A percentile compares a stretch with the other conserved stretches of the same genome.
Evolutionary conservation across 2,113 vertebrate genomes (phyloP).

Genomic region (Dicaeum eximium): DNA sequence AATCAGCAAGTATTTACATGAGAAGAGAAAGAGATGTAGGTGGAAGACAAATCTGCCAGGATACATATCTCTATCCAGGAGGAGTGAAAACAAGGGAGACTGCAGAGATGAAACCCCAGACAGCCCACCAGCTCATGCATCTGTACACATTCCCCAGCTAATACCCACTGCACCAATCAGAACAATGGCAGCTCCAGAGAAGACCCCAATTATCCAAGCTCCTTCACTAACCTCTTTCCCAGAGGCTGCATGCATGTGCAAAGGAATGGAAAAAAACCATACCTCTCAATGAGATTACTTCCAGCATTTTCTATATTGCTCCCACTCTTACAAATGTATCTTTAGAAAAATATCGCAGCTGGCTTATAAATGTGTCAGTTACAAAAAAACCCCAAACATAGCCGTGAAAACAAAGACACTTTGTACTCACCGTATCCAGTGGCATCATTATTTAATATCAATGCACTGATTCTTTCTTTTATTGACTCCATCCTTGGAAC

Average conservation of each 20-base stretch:
- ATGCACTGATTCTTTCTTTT: slow-evolving; percentile 17
- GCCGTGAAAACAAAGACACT: slow-evolving; percentile 34
- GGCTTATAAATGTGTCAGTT: background rate
- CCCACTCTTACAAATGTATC: background rate
- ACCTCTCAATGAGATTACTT: background rate
- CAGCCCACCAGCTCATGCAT: background rate
- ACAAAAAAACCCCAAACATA: background rate
- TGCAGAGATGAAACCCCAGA: background rate
- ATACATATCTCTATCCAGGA: background rate
- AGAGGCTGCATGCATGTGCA: background rate
- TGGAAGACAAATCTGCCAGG: background rate
- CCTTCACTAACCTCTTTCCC: slow-evolving; percentile 35
- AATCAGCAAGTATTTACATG: background rate
- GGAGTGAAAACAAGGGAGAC: background rate
- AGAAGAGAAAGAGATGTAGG: slow-evolving; percentile 11
- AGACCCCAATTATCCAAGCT: background rate
- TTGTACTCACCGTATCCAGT: slow-evolving; percentile 16
- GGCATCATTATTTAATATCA: slow-evolving; percentile 49
- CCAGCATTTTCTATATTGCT: background rate
- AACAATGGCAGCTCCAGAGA: slow-evolving; percentile 1
- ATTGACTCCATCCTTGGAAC: slow-evolving; percentile 23
- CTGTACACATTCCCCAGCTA: background rate
- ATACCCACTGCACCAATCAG: slow-evolving; percentile 11
- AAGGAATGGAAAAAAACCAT: background rate
- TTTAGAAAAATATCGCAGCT: background rate